These are phyloP conservation scores for Cremastobaeus sp. DNA, from an alignment of 2,888 invertebrate species.

Conservation along the genomic window DNA sequence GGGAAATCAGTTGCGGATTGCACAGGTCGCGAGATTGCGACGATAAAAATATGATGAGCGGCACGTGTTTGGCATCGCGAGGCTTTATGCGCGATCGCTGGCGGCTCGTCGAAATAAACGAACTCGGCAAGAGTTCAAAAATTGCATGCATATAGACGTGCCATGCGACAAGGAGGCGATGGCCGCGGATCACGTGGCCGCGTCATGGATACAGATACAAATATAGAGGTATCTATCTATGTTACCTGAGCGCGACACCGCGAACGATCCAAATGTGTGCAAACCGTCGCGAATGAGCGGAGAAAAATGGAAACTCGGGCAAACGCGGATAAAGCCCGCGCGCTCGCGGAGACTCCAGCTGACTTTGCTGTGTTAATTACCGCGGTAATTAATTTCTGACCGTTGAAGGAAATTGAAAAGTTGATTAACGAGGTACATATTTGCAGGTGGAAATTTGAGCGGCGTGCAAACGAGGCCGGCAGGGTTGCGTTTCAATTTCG, in stretches of 20 bases:
- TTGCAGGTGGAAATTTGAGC: too few relatives aligned
- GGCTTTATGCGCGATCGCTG: conserved; percentile 15
- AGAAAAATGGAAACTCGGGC: too few relatives aligned
- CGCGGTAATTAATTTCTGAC: too few relatives aligned
- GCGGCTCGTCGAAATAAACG: conserved; percentile 20
- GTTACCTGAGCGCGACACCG: conserved; percentile 34
- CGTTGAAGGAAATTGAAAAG: too few relatives aligned
- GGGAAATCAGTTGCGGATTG: conserved; percentile 1
- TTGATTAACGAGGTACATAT: too few relatives aligned
- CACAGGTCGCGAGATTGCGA: neutral
- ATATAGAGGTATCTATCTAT: conserved; percentile 25
- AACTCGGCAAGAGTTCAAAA: conserved; percentile 40
- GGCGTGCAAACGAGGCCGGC: too few relatives aligned
- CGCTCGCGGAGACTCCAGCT: too few relatives aligned
- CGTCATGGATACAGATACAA: conserved; percentile 43
- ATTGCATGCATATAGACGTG: conserved; percentile 47
- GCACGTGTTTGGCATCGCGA: conserved; percentile 9
- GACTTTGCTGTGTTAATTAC: too few relatives aligned
- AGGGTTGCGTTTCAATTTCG: too few relatives aligned
- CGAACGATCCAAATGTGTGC: conserved; percentile 15
- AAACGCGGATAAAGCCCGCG: conserved; percentile 18
- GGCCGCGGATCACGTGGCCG: conserved; percentile 57
- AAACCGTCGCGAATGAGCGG: too few relatives aligned
- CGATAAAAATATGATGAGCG: conserved; percentile 16
- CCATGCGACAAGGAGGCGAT: conserved; percentile 42